A percentile compares a stretch with the other conserved stretches of the same genome.
Conservation (phyloP, 2,113 vertebrate genomes). For the Vulpes ferrilata region DNA sequence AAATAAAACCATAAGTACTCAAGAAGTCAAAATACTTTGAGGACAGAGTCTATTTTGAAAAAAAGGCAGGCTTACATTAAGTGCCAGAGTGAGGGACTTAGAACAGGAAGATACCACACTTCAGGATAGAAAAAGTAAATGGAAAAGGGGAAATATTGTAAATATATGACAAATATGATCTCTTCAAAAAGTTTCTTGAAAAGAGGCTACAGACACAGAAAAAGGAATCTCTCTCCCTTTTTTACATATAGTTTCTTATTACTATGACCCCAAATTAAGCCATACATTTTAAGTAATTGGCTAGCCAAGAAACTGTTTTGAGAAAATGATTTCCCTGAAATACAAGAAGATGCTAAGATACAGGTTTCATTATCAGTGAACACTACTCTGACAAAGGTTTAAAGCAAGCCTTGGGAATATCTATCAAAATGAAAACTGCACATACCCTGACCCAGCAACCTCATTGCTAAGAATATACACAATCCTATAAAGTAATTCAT, state of each 20-base stretch:
- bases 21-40: background rate
- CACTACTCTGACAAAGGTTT: constrained; percentile 38
- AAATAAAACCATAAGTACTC: background rate
- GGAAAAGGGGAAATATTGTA: background rate
- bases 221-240: background rate
- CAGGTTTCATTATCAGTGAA: background rate
- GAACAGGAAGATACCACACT: background rate
- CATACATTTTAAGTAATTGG: background rate
- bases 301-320: background rate
- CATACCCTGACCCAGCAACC: background rate
- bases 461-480: background rate
- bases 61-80: background rate
- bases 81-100: background rate
- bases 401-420: background rate
- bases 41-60: background rate
- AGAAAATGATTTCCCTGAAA: constrained; percentile 21
- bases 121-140: background rate
- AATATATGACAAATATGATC: background rate
- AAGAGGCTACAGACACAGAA: background rate
- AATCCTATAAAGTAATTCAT: background rate
- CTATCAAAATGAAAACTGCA: constrained; percentile 40
- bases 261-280: background rate
- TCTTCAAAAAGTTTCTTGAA: background rate
- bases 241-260: background rate
- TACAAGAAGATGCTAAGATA: constrained; percentile 41